Evolutionary conservation across 2,888 invertebrate genomes (phyloP).

Genomic region (Plebejus argus): DNA sequence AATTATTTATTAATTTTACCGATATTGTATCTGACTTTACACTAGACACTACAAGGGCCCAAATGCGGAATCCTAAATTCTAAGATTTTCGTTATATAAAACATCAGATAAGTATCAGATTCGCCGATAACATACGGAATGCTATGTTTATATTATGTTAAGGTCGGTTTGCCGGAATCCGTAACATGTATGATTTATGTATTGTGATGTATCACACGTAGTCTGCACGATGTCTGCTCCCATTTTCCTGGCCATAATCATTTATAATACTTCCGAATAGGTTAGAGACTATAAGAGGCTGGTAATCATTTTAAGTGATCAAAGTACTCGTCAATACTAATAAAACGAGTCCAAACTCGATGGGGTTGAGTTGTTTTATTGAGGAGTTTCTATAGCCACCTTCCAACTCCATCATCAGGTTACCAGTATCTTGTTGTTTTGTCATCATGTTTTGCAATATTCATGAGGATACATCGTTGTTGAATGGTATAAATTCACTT

Average conservation of each 20-base stretch:
- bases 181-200: not conserved
- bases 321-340: not conserved
- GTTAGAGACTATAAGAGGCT: no score
- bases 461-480: no score
- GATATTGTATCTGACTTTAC: no score
- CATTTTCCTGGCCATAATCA: not conserved
- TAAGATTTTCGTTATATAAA: conserved; percentile 5
- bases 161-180: conserved; percentile 27
- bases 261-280: no score
- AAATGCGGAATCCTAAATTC: not conserved
- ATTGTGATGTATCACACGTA: not conserved
- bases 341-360: not conserved
- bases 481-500: no score
- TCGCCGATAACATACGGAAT: conserved; percentile 21
- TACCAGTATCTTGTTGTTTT: not conserved
- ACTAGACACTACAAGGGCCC: not conserved
- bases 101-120: conserved; percentile 27
- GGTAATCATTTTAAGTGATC: no score
- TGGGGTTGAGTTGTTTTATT: not conserved
- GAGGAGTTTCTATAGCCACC: not conserved
- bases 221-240: not conserved
- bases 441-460: not conserved
- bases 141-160: conserved; percentile 24
- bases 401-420: not conserved
- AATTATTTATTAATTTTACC: no score